Base-by-base conservation (phyloP, 1,140 invertebrate genomes). In the Metopolophium dirhodum region DNA sequence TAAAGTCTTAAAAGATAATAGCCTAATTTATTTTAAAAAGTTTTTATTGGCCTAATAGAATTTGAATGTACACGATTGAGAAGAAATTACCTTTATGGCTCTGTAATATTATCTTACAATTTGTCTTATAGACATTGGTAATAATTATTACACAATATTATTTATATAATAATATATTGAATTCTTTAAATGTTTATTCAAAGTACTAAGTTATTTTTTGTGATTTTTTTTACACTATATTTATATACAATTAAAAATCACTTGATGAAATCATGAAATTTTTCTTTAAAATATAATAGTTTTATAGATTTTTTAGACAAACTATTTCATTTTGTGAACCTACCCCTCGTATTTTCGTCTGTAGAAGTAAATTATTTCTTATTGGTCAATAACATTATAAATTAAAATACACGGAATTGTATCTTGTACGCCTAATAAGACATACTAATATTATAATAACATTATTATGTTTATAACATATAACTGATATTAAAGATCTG, bases 1-100 rank as follows among this genome's bases (percentile, higher is more conserved):
- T 22, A 1, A 88, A 54, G 87, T 54, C 49, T 89, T 89, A 89
- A 37, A 89, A 37, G 87, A 89, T 89, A 89, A 54, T 54, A 26
- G 23, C 22, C 7, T 54, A 23, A 54, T 89, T 89, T 54, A 54
- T 89, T 89, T 37, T 9, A n/a, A n/a, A 87, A 85, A 89, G 20
- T 54, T 89, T 22, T 51, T 8, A 54, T 89, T 89, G 49, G 35
- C 30, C 35, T 37, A 47, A 18, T 3, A 0, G 11, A 89, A 26
- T 89, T 49, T 88, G 37, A 35, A 89, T 89, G 49, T 54, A 54
- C 7, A 37, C 49, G 22, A 89, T n/a, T 37, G 7, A 89, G 35
- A 22, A 87, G 30, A 87, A 35, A 89, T 89, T 89, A 37, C 35
- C 0, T 89, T 54, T 89, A n/a, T 35, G 22, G 7, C 8, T 54